phyloP scores from a whole-genome alignment of 2,797 vertebrate genomes.

The Pygocentrus nattereri region DNA sequence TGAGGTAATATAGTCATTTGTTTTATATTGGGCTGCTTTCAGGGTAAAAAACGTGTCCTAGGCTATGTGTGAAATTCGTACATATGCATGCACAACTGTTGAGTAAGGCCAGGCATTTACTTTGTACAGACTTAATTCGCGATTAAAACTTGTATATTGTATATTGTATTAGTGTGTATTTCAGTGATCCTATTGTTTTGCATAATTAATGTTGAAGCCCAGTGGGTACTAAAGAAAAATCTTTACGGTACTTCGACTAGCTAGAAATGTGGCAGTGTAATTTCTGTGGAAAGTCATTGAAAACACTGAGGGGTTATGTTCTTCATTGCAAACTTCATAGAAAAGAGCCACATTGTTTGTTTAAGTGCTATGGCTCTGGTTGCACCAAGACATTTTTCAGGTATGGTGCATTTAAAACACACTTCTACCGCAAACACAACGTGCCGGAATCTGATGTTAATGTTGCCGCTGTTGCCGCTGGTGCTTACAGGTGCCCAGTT shows the following conservation, averaged over 20 bases:
- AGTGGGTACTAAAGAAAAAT: slow-evolving; percentile 8
- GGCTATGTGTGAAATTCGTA: no score
- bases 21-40: no score
- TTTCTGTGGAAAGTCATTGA: no score
- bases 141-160: no score
- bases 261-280: slow-evolving; percentile 20
- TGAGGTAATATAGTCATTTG: no score
- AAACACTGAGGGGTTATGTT: slow-evolving; percentile 33
- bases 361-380: slow-evolving; percentile 26
- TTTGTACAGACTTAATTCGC: slow-evolving; percentile 10
- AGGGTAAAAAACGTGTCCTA: no score
- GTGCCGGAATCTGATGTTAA: no score
- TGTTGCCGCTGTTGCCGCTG: no score
- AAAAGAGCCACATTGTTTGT: slow-evolving; percentile 29
- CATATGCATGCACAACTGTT: slow-evolving; percentile 11
- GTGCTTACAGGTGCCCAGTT: no score
- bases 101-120: slow-evolving; percentile 19
- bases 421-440: slow-evolving; percentile 22
- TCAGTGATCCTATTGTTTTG: slow-evolving; percentile 10
- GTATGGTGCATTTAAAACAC: slow-evolving; percentile 21
- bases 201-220: slow-evolving; percentile 9
- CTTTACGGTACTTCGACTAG: not conserved
- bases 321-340: slow-evolving; percentile 36
- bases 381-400: slow-evolving; percentile 35
- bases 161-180: slow-evolving; percentile 19